Evolutionary conservation across 2,888 invertebrate species (phyloP).

Genomic region (Sylvicola fuscatus): DNA sequence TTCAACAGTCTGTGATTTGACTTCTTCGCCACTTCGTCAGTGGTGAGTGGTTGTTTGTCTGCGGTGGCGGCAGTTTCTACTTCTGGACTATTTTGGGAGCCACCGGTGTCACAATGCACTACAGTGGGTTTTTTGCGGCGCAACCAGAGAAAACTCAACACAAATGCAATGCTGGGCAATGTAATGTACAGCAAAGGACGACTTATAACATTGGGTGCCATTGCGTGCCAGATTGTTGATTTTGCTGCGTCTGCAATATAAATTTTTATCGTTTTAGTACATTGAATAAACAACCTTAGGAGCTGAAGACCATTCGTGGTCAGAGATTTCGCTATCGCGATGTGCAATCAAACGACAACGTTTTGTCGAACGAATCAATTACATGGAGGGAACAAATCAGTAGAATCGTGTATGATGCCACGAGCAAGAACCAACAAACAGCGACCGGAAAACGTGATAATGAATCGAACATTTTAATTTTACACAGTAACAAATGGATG

Average conservation of each 20-base stretch:
- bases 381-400: too few relatives aligned
- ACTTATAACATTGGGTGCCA: slow-evolving; percentile 38
- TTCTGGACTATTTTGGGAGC: slow-evolving; percentile 19
- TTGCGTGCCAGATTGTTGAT: slow-evolving; percentile 19
- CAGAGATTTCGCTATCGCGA: too few relatives aligned
- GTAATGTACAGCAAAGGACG: slow-evolving; percentile 59
- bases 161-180: slow-evolving; percentile 56
- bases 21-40: slow-evolving; percentile 14
- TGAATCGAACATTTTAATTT: too few relatives aligned
- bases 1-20: slow-evolving; percentile 4
- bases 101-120: slow-evolving; percentile 54
- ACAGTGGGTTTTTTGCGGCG: slow-evolving; percentile 41
- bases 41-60: slow-evolving; percentile 10
- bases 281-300: too few relatives aligned
- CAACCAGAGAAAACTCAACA: slow-evolving; percentile 63
- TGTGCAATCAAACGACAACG: too few relatives aligned
- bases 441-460: too few relatives aligned
- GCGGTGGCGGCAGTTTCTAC: slow-evolving; percentile 19
- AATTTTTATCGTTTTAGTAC: too few relatives aligned
- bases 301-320: too few relatives aligned
- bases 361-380: too few relatives aligned
- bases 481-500: too few relatives aligned
- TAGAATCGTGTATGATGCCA: too few relatives aligned
- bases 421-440: too few relatives aligned
- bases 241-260: not conserved